phyloP scores from a whole-genome alignment of 2,888 invertebrate species.

The Cheilosia impressa region DNA sequence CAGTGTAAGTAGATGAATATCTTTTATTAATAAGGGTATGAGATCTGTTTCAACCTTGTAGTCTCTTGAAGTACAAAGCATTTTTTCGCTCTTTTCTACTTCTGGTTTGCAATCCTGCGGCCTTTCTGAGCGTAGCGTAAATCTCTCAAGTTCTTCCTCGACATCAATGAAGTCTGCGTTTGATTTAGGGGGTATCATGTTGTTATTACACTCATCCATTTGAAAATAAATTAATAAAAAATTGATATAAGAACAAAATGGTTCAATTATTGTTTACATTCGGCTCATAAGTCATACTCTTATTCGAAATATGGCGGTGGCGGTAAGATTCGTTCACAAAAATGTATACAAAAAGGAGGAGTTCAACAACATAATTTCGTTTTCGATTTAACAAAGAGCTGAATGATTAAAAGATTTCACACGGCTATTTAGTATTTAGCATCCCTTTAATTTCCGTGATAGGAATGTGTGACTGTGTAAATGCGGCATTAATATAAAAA shows the following conservation, averaged over 20 bases:
- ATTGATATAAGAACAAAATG: neutral
- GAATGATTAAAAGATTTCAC: too few species aligned
- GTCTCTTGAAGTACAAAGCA: neutral
- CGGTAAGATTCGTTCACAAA: too few species aligned
- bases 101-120: neutral
- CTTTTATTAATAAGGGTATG: slow-evolving; percentile 62
- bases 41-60: slow-evolving; percentile 50
- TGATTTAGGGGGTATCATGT: neutral
- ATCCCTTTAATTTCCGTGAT: too few species aligned
- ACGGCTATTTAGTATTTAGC: too few species aligned
- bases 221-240: too few species aligned
- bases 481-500: too few species aligned
- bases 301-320: too few species aligned
- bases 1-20: slow-evolving; percentile 49
- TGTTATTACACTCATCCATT: neutral
- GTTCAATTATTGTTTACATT: too few species aligned
- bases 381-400: too few species aligned
- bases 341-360: too few species aligned
- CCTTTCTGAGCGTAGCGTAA: slow-evolving; percentile 29
- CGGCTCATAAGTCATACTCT: accelerated
- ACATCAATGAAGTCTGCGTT: slow-evolving; percentile 9
- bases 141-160: slow-evolving; percentile 52
- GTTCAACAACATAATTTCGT: too few species aligned
- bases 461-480: too few species aligned
- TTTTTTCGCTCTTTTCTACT: neutral